Conservation (phyloP, 2,888 invertebrate species). For the Acanthacorydalis orientalis region DNA sequence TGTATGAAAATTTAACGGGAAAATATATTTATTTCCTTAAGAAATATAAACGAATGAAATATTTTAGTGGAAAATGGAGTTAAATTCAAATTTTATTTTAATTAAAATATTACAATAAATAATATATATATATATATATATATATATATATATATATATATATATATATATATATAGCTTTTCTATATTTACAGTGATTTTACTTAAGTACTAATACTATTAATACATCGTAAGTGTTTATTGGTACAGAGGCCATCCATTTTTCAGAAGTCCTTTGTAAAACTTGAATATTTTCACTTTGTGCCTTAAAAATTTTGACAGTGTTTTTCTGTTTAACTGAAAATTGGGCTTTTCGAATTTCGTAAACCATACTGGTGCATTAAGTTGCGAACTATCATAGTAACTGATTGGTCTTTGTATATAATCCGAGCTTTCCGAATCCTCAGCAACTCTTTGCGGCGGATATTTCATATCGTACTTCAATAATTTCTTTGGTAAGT, state of each 20-base stretch:
- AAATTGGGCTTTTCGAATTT: not conserved
- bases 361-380: slow-evolving; percentile 1
- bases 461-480: slow-evolving; percentile 1
- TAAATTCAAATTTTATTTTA: too few species aligned
- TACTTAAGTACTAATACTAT: too few species aligned
- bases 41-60: too few species aligned
- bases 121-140: too few species aligned
- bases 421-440: not conserved
- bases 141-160: too few species aligned
- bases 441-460: slow-evolving; percentile 1
- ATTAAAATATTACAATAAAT: too few species aligned
- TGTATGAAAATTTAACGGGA: too few species aligned
- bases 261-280: slow-evolving; percentile 1
- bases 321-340: not conserved
- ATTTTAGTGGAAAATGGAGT: too few species aligned
- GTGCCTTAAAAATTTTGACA: not conserved
- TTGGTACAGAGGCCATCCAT: not conserved
- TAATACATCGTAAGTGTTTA: too few species aligned
- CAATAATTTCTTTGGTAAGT: not conserved
- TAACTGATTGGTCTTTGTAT: not conserved
- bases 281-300: slow-evolving; percentile 1
- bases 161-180: too few species aligned
- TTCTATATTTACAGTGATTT: too few species aligned
- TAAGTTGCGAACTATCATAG: not conserved
- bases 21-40: too few species aligned